These are phyloP conservation scores for Bembecia ichneumoniformis DNA, from an alignment of 2,888 invertebrate species.

Conservation along the genomic window DNA sequence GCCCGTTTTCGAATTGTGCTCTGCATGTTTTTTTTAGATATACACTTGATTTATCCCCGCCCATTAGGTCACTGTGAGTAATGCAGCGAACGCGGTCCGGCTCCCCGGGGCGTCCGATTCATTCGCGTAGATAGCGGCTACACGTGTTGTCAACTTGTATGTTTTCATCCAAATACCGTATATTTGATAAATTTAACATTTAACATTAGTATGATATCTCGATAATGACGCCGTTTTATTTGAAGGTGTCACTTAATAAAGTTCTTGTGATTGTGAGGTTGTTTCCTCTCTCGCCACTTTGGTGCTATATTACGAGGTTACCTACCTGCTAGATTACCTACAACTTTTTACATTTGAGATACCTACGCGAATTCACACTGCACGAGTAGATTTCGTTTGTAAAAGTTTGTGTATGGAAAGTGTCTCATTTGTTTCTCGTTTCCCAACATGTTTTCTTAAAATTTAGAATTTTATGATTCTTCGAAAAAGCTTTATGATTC, in stretches of 20 bases:
- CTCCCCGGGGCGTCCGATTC: slow-evolving; percentile 64
- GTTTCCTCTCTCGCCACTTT: background rate
- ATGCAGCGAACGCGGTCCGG: slow-evolving; percentile 44
- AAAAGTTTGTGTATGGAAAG: too few species aligned
- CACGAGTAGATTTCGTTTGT: too few species aligned
- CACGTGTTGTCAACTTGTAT: slow-evolving; percentile 71
- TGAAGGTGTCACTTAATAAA: slow-evolving; percentile 53
- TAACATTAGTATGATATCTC: slow-evolving; percentile 58
- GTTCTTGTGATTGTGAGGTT: slow-evolving; percentile 18
- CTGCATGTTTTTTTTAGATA: slow-evolving; percentile 38
- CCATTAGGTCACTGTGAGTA: slow-evolving; percentile 69
- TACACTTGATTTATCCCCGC: slow-evolving; percentile 64
- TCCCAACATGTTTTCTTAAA: too few species aligned
- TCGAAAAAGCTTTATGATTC: too few species aligned
- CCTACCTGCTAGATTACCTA: too few species aligned
- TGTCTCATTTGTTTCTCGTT: too few species aligned
- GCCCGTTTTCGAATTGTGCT: slow-evolving; percentile 44
- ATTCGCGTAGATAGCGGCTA: slow-evolving; percentile 59
- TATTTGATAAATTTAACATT: slow-evolving; percentile 63
- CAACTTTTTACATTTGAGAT: too few species aligned
- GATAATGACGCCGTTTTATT: slow-evolving; percentile 55
- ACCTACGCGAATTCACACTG: too few species aligned
- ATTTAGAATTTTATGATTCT: too few species aligned
- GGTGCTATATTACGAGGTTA: background rate
- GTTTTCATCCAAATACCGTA: slow-evolving; percentile 66